A percentile compares a stretch with the other conserved stretches of the same genome.
These are phyloP conservation scores for Colostygia pectinataria DNA, from an alignment of 2,888 invertebrate species.

Conservation along the genomic window DNA sequence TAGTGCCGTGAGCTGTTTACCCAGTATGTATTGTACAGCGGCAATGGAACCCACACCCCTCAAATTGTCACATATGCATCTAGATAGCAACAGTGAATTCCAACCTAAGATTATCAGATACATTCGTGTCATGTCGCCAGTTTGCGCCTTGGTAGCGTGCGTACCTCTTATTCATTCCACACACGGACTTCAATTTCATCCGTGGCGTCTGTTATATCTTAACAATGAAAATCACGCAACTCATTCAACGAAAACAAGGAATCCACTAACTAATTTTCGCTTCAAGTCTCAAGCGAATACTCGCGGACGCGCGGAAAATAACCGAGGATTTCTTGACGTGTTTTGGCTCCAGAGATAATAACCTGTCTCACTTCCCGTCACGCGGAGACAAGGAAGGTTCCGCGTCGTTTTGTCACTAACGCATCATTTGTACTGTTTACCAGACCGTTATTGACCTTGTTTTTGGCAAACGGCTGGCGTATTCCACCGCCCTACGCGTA, in stretches of 20 bases:
- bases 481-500: conserved; percentile 66
- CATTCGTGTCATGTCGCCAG: conserved; percentile 30
- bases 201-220: conserved; percentile 74
- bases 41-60: too few relatives aligned
- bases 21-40: too few relatives aligned
- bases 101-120: conserved; percentile 26
- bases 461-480: conserved; percentile 74
- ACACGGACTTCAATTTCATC: conserved; percentile 76
- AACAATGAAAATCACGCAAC: conserved; percentile 80
- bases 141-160: conserved; percentile 34
- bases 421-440: conserved; percentile 80
- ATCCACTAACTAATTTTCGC: conserved; percentile 81
- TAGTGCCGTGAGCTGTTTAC: too few relatives aligned
- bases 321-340: conserved; percentile 69
- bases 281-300: conserved; percentile 76
- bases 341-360: conserved; percentile 76
- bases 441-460: conserved; percentile 78
- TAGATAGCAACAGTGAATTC: too few relatives aligned
- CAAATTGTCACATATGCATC: too few relatives aligned
- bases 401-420: conserved; percentile 74
- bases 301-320: conserved; percentile 81
- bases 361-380: conserved; percentile 77
- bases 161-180: conserved; percentile 63
- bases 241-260: conserved; percentile 74
- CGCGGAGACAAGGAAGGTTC: conserved; percentile 55